These are phyloP conservation scores for Leptinotarsa juncta DNA, from an alignment of 2,888 invertebrate genomes.

Conservation along the genomic window DNA sequence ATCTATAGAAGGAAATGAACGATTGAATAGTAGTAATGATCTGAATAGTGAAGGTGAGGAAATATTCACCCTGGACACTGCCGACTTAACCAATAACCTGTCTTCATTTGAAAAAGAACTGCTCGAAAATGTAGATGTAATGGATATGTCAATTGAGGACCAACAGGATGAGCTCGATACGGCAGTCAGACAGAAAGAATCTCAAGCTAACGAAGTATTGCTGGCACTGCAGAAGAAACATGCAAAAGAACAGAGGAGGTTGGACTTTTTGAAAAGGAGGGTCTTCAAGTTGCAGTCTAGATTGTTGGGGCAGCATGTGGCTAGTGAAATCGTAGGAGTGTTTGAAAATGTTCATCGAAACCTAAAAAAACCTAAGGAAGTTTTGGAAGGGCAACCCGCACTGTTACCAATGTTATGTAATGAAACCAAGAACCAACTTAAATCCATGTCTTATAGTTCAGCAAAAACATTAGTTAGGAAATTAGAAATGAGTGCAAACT, in stretches of 20 bases:
- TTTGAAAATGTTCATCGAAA: slow-evolving; percentile 78
- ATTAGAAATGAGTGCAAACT: slow-evolving; percentile 66
- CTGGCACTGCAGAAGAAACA: slow-evolving; percentile 69
- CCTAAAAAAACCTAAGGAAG: slow-evolving; percentile 57
- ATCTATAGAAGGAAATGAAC: slow-evolving; percentile 74
- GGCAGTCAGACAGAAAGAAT: slow-evolving; percentile 62
- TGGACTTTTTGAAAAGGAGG: slow-evolving; percentile 79
- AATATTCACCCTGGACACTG: slow-evolving; percentile 59
- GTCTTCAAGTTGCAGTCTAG: slow-evolving; percentile 81
- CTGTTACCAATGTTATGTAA: slow-evolving; percentile 28
- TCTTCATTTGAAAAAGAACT: slow-evolving; percentile 62
- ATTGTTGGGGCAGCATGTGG: slow-evolving; percentile 80
- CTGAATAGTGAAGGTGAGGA: slow-evolving; percentile 55
- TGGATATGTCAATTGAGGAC: slow-evolving; percentile 67
- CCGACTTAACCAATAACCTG: slow-evolving; percentile 59
- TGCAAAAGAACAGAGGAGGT: slow-evolving; percentile 74
- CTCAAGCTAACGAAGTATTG: slow-evolving; percentile 68
- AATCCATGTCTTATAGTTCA: slow-evolving; percentile 67
- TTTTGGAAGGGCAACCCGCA: slow-evolving; percentile 28
- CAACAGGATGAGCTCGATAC: slow-evolving; percentile 64
- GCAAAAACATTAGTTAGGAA: slow-evolving; percentile 71
- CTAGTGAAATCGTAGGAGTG: slow-evolving; percentile 82
- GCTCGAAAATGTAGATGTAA: slow-evolving; percentile 68
- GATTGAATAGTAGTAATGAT: slow-evolving; percentile 56
- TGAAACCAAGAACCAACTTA: slow-evolving; percentile 51